Base-by-base conservation (phyloP, 2,113 vertebrate genomes). In the Daubentonia madagascariensis region DNA sequence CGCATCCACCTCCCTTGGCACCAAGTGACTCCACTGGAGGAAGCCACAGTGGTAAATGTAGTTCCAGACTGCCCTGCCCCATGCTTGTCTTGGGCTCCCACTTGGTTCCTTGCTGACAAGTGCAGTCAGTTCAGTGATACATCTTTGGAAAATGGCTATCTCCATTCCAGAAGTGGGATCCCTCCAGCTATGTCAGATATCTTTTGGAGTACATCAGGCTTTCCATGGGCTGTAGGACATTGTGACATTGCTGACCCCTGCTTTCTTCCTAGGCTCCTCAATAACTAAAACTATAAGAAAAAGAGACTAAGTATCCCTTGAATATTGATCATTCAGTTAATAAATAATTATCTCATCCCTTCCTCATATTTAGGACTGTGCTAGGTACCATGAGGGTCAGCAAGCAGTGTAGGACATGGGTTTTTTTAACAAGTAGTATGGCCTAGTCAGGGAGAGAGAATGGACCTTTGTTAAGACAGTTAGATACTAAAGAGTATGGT, bases 1-100 rank as follows among this genome's bases (percentile, higher is more conserved):
- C 99, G 0, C 96, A 99, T n/a, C 98, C 99, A 6, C 99, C 99
- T 95, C 98, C 99, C 1, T 97, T 99, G 95, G 99, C 99, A 43
- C 97, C 98, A 50, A 98, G 98, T 87, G 99, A 99, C 73, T 95
- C 99, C 90, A 97, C 98, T 0, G 97, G 97, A 98, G 99, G 98
- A 98, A 98, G 98, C 98, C 99, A 99, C 72, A 99, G 98, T 96
- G 99, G 99, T 99, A 99, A 99, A 91, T 96, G 97, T 50, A 95
- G 95, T 63, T 76, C 84, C 79, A 25, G 83, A 75, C 67, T 2
- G 43, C 86, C 83, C 83, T 32, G 23, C 91, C 91, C 59, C 6
- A 0, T 2, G 6, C 81, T 35, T 17, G 52, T 13, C 59, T 43
- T 8, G 8, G 28, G 75, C 65, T 17, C 32, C 54, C 23, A 0